Evolutionary conservation across 2,113 vertebrate genomes (phyloP).

Genomic region (Brachypodius melanocephalos): DNA sequence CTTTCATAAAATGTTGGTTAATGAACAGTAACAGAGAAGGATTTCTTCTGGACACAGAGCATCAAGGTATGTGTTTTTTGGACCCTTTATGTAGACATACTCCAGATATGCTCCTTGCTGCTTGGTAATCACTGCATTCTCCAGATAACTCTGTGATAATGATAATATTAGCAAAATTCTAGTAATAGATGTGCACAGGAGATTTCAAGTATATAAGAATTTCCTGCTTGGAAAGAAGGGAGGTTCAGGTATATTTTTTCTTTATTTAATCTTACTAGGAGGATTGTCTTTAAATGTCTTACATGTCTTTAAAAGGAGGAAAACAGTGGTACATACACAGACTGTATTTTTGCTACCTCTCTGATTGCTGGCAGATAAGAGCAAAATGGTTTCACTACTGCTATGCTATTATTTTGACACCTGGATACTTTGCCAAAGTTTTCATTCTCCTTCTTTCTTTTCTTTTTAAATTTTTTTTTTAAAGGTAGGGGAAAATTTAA

Average conservation of each 20-base stretch:
- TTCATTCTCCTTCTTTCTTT: background rate
- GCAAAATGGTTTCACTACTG: background rate
- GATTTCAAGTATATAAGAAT: background rate
- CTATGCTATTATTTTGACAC: background rate
- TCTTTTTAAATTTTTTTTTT: background rate
- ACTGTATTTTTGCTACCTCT: background rate
- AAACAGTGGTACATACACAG: background rate
- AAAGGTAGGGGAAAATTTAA: slow-evolving; percentile 41
- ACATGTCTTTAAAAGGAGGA: background rate
- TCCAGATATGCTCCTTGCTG: background rate
- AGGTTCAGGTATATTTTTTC: background rate
- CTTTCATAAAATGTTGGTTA: background rate
- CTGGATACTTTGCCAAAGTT: slow-evolving; percentile 4
- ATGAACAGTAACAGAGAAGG: background rate
- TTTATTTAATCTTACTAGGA: background rate
- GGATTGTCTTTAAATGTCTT: background rate
- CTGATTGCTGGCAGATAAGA: slow-evolving; percentile 28
- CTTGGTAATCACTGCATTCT: background rate
- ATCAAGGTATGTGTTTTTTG: background rate
- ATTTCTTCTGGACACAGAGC: background rate
- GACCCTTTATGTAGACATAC: background rate
- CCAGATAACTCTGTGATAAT: background rate
- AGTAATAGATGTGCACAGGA: background rate
- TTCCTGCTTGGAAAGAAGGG: background rate
- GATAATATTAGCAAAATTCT: background rate